Percentiles rank a stretch among this genome's conserved stretches.
Evolutionary conservation across 2,113 vertebrate species (phyloP).

Genomic region (Cebidichthys violaceus): DNA sequence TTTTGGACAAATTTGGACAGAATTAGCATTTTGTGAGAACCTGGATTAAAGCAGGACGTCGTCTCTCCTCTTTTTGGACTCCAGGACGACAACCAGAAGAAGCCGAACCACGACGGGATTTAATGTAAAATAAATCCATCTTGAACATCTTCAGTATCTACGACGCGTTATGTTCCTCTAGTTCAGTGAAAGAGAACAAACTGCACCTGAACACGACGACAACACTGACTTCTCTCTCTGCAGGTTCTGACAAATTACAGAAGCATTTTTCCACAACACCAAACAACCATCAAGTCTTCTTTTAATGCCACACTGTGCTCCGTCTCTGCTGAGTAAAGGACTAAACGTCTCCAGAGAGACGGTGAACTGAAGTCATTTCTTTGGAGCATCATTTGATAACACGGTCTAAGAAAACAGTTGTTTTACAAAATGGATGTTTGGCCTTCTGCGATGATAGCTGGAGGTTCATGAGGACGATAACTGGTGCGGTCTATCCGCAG

Average conservation of each 20-base stretch:
- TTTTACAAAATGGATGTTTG: constrained; percentile 26
- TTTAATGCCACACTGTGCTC: too few relatives aligned
- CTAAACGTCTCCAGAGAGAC: not conserved
- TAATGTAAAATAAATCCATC: too few relatives aligned
- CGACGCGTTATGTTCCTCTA: not conserved
- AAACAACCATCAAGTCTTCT: too few relatives aligned
- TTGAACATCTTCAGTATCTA: not conserved
- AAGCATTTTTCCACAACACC: not conserved
- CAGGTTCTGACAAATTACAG: not conserved
- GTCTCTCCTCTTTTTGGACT: too few relatives aligned
- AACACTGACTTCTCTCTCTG: too few relatives aligned
- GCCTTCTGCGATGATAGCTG: constrained; percentile 6
- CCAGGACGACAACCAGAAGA: too few relatives aligned
- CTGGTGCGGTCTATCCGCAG: constrained; percentile 10
- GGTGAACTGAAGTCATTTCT: too few relatives aligned
- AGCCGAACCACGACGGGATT: too few relatives aligned
- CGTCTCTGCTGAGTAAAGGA: not conserved
- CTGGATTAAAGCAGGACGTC: too few relatives aligned
- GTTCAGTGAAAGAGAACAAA: not conserved
- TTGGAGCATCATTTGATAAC: not conserved
- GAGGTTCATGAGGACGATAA: constrained; percentile 26
- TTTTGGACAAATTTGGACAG: too few relatives aligned
- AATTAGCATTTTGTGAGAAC: too few relatives aligned
- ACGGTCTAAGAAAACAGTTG: constrained; percentile 1
- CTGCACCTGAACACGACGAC: not conserved